Base-by-base conservation (phyloP, 2,888 invertebrate species). In the Portevinia maculata region DNA sequence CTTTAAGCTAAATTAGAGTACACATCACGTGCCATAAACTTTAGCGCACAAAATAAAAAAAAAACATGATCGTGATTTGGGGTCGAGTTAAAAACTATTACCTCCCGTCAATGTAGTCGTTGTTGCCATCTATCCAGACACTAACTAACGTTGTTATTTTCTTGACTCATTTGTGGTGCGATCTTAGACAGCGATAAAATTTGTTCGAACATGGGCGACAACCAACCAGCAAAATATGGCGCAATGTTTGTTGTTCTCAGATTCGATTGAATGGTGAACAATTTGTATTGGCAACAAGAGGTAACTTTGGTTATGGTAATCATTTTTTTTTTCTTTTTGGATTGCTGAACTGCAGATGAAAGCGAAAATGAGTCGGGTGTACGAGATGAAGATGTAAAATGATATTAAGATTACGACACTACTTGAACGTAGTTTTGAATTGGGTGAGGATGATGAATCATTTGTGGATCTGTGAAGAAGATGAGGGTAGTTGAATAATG, bases 141-240 rank as follows among this genome's bases (percentile, higher is more conserved):
- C 48, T 44, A 74, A 73, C 39, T 19, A 52, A 57, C 48, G 37
- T 19, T 8, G 41, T 32, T 15, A 0, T 24, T n/a, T 32, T 1
- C 50, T 28, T n/a, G n/a, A 64, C 28, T 55, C 41, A 48, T 64
- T 65, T 53, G 28, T 64, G 37, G 48, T 65, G 50, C 65, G 81
- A 83, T 83, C 65, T 70, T 55, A 83, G 55, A 71, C 76, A 60
- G 59, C 60, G 81, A 81, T 76, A 76, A 76, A 19, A 13, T 21
- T 24, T 50, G 59, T 65, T 70, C 48, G 48, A 76, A 76, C 81
- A 76, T 65, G 59, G 76, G 76, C 70, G 70, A 76, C 81, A 70
- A 13, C 15, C 57, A 41, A 50, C 34, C 13, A 37, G 48, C 39
- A 44, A 60, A 55, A 39, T 48, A 55, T 81, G 62, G 57, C 69